phyloP scores from a whole-genome alignment of 2,888 invertebrate genomes.

The Meiosimyza decipiens region DNA sequence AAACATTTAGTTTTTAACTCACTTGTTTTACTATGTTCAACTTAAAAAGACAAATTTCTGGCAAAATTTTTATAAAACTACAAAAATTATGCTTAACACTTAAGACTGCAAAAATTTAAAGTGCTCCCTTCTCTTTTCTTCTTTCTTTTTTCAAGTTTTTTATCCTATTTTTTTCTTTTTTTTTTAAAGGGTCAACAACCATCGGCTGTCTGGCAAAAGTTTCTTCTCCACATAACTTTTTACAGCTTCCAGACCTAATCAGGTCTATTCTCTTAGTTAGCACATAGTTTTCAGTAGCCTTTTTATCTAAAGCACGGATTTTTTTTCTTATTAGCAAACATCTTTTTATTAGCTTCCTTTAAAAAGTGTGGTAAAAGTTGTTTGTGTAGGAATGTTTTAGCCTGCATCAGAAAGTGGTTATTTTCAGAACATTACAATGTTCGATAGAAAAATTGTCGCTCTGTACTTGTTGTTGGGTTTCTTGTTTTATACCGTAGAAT shows the following conservation, averaged over 20 bases:
- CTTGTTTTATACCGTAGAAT: neutral
- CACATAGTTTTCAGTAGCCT: no score
- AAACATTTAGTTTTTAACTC: no score
- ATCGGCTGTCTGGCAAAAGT: neutral
- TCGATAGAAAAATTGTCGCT: constrained; percentile 5
- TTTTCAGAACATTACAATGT: neutral
- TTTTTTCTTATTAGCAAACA: neutral
- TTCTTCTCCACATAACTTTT: neutral
- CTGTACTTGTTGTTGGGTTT: neutral
- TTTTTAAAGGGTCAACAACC: neutral
- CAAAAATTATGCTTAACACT: no score
- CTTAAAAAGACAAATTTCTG: no score
- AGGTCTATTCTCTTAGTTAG: neutral
- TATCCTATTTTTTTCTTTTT: neutral
- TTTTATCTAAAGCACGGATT: neutral
- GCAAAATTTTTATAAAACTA: no score
- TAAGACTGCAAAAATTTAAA: neutral
- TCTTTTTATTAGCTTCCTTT: constrained; percentile 10
- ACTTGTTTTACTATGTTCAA: no score
- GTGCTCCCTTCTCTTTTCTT: neutral
- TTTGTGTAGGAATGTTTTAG: no score
- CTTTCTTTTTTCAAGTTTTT: neutral
- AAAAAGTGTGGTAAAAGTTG: neutral
- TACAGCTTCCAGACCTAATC: neutral
- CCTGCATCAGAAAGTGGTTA: no score